Evolutionary conservation across 2,888 invertebrate species (phyloP).

Genomic region (Phalera bucephala): DNA sequence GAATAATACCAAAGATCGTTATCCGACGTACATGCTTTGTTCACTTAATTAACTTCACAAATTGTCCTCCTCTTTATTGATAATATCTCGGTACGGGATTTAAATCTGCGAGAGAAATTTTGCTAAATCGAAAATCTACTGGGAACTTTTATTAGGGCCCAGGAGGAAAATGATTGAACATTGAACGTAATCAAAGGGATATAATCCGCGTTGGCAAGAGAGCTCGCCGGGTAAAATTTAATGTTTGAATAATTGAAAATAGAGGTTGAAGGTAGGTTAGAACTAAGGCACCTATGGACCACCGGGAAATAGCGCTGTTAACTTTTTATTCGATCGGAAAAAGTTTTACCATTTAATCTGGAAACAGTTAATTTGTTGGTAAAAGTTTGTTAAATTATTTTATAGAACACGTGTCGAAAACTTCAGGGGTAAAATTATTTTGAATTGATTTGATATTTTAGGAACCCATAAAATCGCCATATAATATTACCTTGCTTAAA

Average conservation of each 20-base stretch:
- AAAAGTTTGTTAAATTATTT: constrained; percentile 44
- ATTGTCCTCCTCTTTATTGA: constrained; percentile 55
- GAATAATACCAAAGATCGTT: constrained; percentile 62
- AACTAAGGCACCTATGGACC: constrained; percentile 61
- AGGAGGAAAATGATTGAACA: constrained; percentile 52
- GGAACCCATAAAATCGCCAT: too few species aligned
- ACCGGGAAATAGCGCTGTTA: too few species aligned
- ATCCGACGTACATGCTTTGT: constrained; percentile 64
- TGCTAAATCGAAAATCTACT: constrained; percentile 25
- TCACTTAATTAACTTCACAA: constrained; percentile 68
- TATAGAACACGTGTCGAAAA: too few species aligned
- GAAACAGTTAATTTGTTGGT: too few species aligned
- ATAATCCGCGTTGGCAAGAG: constrained; percentile 47
- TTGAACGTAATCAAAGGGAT: constrained; percentile 55
- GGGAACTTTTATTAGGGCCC: constrained; percentile 42
- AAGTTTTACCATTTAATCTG: constrained; percentile 50
- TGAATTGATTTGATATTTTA: too few species aligned
- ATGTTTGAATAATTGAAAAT: constrained; percentile 77
- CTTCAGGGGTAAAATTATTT: too few species aligned
- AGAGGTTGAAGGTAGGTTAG: constrained; percentile 62
- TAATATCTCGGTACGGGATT: constrained; percentile 35
- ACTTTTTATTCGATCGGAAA: constrained; percentile 56
- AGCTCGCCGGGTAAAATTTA: constrained; percentile 53
- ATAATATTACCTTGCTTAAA: too few species aligned
- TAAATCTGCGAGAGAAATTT: constrained; percentile 42